Conservation (phyloP, 2,113 vertebrate genomes). For the Ahaetulla prasina region DNA sequence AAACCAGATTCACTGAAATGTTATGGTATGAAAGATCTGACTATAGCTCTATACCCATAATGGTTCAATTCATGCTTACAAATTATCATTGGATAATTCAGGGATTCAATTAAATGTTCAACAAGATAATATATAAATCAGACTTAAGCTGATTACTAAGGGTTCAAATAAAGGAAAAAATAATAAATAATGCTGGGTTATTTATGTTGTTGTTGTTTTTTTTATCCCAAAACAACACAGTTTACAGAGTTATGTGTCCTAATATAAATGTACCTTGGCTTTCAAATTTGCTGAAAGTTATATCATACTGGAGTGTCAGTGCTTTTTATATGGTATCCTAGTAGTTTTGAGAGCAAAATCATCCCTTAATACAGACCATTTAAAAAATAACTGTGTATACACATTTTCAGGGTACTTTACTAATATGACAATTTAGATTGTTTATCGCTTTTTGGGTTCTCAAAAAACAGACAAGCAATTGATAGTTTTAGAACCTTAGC, state of each 20-base stretch:
- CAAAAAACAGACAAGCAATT: slow-evolving; percentile 70
- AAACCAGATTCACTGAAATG: background rate
- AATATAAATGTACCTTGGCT: slow-evolving; percentile 51
- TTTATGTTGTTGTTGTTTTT: slow-evolving; percentile 47
- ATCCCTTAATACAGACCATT: slow-evolving; percentile 30
- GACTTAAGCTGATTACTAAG: background rate
- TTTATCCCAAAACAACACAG: background rate
- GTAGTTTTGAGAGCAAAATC: slow-evolving; percentile 46
- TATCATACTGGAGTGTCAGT: slow-evolving; percentile 35
- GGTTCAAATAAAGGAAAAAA: background rate
- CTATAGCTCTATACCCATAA: background rate
- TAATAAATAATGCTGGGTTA: background rate
- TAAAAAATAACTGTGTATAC: slow-evolving; percentile 25
- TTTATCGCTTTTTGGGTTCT: slow-evolving; percentile 62
- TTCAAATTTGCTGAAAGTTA: slow-evolving; percentile 38
- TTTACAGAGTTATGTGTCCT: slow-evolving; percentile 38
- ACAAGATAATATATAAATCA: background rate
- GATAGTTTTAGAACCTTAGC: slow-evolving; percentile 68
- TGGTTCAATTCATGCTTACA: background rate
- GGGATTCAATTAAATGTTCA: background rate
- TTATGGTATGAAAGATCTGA: background rate
- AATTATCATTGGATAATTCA: background rate
- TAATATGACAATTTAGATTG: slow-evolving; percentile 69
- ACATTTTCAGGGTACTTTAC: slow-evolving; percentile 63
- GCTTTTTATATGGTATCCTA: slow-evolving; percentile 44